phyloP scores from a whole-genome alignment of 2,888 invertebrate genomes.

The Cheilosia pagana region DNA sequence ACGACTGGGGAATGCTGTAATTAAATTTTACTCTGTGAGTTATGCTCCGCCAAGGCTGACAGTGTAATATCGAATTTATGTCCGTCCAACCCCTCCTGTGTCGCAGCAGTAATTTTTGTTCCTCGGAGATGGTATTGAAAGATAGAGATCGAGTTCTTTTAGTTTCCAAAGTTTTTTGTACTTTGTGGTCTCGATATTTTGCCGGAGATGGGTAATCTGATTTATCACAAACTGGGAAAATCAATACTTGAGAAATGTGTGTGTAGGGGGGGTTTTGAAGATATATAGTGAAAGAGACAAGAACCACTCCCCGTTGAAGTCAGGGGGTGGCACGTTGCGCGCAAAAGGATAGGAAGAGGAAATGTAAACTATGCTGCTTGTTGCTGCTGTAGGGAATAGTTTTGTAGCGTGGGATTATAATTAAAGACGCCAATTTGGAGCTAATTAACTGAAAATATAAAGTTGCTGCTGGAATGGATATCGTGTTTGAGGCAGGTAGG shows the following conservation, averaged over 20 bases:
- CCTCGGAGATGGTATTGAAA: neutral
- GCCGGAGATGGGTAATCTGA: conserved; percentile 23
- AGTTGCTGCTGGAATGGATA: conserved; percentile 7
- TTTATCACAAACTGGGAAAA: conserved; percentile 11
- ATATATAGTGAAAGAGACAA: neutral
- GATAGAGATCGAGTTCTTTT: neutral
- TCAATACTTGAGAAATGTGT: conserved; percentile 26
- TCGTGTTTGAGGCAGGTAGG: neutral
- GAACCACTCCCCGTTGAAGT: neutral
- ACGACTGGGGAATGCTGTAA: conserved; percentile 39
- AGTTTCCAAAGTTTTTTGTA: conserved; percentile 9
- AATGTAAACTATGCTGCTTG: neutral
- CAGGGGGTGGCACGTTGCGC: too few species aligned
- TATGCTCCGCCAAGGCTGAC: conserved; percentile 11
- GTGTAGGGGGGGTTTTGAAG: neutral
- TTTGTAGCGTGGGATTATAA: conserved; percentile 34
- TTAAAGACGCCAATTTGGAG: conserved; percentile 37
- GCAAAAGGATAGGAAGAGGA: neutral
- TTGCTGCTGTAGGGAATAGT: neutral
- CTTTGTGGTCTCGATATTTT: conserved; percentile 27
- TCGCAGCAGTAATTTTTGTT: too few species aligned
- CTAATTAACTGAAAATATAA: conserved; percentile 43
- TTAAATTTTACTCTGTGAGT: conserved; percentile 35
- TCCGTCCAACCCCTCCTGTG: neutral
- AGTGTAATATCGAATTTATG: conserved; percentile 33